Evolutionary conservation across 1,140 invertebrate genomes (phyloP).

Genomic region (Steinernema feltiae): DNA sequence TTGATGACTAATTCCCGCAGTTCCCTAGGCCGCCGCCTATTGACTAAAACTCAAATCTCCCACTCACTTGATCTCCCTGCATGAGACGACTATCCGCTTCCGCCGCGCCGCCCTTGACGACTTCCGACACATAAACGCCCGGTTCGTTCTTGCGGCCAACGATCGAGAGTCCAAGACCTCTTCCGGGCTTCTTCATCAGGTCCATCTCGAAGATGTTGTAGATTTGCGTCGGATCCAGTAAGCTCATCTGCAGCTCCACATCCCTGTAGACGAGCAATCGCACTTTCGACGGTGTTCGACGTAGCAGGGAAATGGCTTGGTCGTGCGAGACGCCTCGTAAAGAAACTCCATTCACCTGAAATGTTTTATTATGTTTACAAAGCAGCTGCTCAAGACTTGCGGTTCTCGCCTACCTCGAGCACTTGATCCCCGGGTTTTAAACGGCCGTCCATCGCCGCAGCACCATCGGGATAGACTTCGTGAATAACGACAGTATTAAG

Average conservation of each 20-base stretch:
- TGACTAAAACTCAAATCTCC: not conserved
- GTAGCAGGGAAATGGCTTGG: conserved; percentile 67
- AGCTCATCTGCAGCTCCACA: conserved; percentile 64
- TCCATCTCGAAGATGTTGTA: conserved; percentile 81
- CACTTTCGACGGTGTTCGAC: conserved; percentile 70
- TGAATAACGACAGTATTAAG: conserved; percentile 56
- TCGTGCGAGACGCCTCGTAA: conserved; percentile 68
- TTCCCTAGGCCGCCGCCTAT: not conserved
- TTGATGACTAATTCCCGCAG: not conserved
- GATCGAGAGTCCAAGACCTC: conserved; percentile 83
- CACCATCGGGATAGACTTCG: conserved; percentile 59
- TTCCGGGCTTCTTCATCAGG: conserved; percentile 80
- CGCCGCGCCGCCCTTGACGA: conserved; percentile 83
- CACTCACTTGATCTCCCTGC: conserved; percentile 73
- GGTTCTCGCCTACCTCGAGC: conserved; percentile 61
- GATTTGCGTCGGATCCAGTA: conserved; percentile 61
- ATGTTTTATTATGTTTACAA: conserved; percentile 19
- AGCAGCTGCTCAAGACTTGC: conserved; percentile 18
- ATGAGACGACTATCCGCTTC: conserved; percentile 83
- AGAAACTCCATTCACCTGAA: conserved; percentile 67
- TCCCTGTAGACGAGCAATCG: conserved; percentile 81
- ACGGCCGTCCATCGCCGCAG: conserved; percentile 79
- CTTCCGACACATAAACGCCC: conserved; percentile 86
- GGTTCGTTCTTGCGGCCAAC: conserved; percentile 77
- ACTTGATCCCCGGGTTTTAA: conserved; percentile 87